Conservation (phyloP, 2,888 invertebrate species). For the Biston stratarius region DNA sequence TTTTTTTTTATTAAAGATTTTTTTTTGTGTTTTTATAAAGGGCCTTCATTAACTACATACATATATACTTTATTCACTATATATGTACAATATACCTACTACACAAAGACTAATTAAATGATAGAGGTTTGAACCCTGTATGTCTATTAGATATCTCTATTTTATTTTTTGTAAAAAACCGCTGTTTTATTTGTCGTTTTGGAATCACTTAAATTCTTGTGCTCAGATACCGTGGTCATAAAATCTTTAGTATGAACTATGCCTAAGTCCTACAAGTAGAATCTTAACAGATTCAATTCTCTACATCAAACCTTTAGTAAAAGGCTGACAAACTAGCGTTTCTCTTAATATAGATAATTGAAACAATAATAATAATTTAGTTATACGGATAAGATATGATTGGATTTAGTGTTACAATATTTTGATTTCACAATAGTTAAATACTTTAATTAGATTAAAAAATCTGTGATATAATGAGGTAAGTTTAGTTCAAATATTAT, state of each 20-base stretch:
- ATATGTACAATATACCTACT: too few relatives aligned
- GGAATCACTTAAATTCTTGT: neutral
- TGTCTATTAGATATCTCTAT: too few relatives aligned
- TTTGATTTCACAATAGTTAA: neutral
- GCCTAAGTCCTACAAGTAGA: constrained; percentile 22
- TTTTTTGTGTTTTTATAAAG: too few relatives aligned
- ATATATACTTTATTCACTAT: too few relatives aligned
- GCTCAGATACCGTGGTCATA: neutral
- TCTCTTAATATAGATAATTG: neutral
- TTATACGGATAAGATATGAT: neutral
- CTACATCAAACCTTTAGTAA: constrained; percentile 8
- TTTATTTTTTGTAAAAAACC: too few relatives aligned
- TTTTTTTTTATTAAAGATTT: too few relatives aligned
- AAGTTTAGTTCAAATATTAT: neutral
- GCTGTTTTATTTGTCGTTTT: neutral
- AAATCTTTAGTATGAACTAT: constrained; percentile 13
- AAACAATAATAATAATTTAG: neutral
- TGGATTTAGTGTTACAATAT: neutral
- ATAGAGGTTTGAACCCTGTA: too few relatives aligned
- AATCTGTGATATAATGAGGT: neutral
- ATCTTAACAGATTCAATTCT: constrained; percentile 18
- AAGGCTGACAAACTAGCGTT: neutral
- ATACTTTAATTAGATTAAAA: neutral
- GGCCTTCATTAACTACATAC: too few relatives aligned
- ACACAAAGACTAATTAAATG: too few relatives aligned